A percentile compares a stretch with the other conserved stretches of the same genome.
Evolutionary conservation across 2,797 vertebrate genomes (phyloP).

Genomic region (Pogonophryne albipinna): DNA sequence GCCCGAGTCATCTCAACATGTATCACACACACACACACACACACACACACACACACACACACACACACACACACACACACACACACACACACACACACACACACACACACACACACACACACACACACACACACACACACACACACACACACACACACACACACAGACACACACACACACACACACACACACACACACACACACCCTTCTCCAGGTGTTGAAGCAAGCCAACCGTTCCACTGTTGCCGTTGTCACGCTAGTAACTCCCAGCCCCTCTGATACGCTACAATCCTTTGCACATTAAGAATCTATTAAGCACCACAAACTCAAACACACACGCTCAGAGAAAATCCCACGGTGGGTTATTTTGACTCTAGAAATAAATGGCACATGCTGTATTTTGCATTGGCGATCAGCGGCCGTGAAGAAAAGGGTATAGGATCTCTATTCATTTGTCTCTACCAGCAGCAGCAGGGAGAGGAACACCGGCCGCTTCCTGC

Average conservation of each 20-base stretch:
- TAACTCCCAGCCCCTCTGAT: slow-evolving; percentile 63
- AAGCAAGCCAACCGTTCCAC: slow-evolving; percentile 73
- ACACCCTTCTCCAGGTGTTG: slow-evolving; percentile 79
- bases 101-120: slow-evolving; percentile 30
- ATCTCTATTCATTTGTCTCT: slow-evolving; percentile 71
- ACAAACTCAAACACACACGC: slow-evolving; percentile 1
- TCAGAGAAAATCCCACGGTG: slow-evolving; percentile 34
- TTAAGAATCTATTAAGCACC: slow-evolving; percentile 80
- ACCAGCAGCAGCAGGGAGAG: slow-evolving; percentile 72
- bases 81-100: slow-evolving; percentile 26
- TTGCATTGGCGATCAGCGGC: slow-evolving; percentile 75
- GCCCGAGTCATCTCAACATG: slow-evolving; percentile 33
- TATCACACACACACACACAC: slow-evolving; percentile 28
- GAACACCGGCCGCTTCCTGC: slow-evolving; percentile 42
- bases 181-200: background rate
- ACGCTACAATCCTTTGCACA: slow-evolving; percentile 75
- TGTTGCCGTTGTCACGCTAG: slow-evolving; percentile 79
- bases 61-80: slow-evolving; percentile 22
- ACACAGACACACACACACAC: no score
- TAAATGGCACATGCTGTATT: slow-evolving; percentile 83
- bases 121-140: slow-evolving; percentile 28
- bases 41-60: background rate
- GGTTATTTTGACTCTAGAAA: slow-evolving; percentile 83
- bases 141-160: slow-evolving; percentile 4
- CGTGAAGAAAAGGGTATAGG: slow-evolving; percentile 77